These are phyloP conservation scores for Drosophila virilis DNA, from an alignment of 1,140 invertebrate genomes.

Conservation along the genomic window DNA sequence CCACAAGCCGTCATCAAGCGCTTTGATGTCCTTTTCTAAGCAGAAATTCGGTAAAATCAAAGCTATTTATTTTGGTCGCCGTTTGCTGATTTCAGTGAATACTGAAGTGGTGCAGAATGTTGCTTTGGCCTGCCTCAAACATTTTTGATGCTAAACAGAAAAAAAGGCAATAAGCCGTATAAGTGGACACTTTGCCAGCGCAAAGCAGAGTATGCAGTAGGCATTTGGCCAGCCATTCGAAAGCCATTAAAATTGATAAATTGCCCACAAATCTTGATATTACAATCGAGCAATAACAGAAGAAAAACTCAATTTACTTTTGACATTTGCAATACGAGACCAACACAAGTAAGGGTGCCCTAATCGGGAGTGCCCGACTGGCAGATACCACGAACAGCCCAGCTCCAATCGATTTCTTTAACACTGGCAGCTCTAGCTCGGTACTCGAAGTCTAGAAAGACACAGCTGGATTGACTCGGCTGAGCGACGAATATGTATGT, in stretches of 20 bases:
- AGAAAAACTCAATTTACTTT: slow-evolving; percentile 21
- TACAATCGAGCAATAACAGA: slow-evolving; percentile 12
- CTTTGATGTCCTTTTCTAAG: slow-evolving; percentile 69
- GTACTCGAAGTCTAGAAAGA: too few species aligned
- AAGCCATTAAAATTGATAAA: slow-evolving; percentile 77
- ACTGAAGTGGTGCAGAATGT: slow-evolving; percentile 22
- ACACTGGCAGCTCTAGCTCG: too few species aligned
- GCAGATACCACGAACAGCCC: too few species aligned
- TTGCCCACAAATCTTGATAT: slow-evolving; percentile 48
- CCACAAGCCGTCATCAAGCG: slow-evolving; percentile 31
- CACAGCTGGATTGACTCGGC: too few species aligned
- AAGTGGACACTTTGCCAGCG: slow-evolving; percentile 67
- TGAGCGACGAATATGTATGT: too few species aligned
- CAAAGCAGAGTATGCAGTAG: slow-evolving; percentile 36
- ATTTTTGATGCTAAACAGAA: slow-evolving; percentile 38
- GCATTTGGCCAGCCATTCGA: slow-evolving; percentile 51
- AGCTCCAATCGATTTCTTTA: too few species aligned
- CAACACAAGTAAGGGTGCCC: too few species aligned
- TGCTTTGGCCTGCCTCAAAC: slow-evolving; percentile 6
- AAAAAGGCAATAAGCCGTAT: slow-evolving; percentile 78
- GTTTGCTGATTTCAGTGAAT: slow-evolving; percentile 73
- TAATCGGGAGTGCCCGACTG: too few species aligned
- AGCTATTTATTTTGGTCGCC: slow-evolving; percentile 69
- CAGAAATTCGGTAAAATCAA: slow-evolving; percentile 57
- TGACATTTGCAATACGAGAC: neutral